A percentile compares a stretch with the other conserved stretches of the same genome.
Conservation (phyloP, 2,113 vertebrate species). For the Clarias magur region DNA sequence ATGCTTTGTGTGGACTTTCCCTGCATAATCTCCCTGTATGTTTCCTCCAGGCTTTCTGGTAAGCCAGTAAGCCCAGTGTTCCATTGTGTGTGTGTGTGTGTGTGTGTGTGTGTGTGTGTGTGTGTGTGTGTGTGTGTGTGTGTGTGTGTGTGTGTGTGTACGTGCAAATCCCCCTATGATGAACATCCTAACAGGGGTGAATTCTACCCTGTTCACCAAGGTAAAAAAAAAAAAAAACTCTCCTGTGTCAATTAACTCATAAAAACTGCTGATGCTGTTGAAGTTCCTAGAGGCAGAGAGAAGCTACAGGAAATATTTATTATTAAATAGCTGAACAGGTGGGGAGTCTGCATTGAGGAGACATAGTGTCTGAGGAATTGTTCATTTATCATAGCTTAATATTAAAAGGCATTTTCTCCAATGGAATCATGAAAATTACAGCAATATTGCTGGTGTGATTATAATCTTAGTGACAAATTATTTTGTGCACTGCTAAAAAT, state of each 20-base stretch:
- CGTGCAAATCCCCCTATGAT: background rate
- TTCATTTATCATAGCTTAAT: constrained; percentile 48
- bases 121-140: too few species aligned
- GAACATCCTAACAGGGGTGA: background rate
- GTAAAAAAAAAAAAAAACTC: background rate
- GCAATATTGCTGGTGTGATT: background rate
- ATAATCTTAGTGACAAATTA: background rate
- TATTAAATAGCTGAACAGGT: constrained; percentile 51
- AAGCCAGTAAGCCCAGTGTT: too few species aligned
- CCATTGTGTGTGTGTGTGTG: too few species aligned
- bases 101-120: too few species aligned
- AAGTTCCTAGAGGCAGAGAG: constrained; percentile 12
- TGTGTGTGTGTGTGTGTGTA: too few species aligned
- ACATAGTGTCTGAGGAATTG: constrained; percentile 50
- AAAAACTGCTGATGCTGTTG: constrained; percentile 34
- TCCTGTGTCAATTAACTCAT: background rate
- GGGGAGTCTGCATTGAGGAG: constrained; percentile 33
- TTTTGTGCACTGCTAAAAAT: constrained; percentile 12
- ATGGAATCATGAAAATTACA: constrained; percentile 16
- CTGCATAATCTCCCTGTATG: background rate
- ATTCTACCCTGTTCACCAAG: background rate
- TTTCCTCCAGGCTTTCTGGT: background rate
- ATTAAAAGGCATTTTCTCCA: constrained; percentile 24
- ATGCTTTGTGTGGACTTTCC: background rate
- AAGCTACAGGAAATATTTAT: constrained; percentile 55